Evolutionary conservation across 64 coral and sea anemone species (phyloP), one percentile per base, ranked within the genome.

Genomic region (Stylophora pistillata): DNA sequence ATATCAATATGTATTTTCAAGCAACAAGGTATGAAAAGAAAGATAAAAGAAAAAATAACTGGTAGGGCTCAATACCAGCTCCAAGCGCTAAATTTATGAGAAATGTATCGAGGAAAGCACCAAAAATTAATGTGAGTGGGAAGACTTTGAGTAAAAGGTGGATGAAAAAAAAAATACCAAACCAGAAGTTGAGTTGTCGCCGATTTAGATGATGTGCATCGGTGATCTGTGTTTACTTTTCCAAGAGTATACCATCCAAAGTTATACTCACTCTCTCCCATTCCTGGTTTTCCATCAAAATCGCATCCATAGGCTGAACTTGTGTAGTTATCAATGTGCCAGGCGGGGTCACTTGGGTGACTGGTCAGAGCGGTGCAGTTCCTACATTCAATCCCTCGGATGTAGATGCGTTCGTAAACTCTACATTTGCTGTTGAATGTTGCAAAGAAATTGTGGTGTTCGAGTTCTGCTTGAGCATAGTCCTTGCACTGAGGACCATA

Each of bases 171-270:
- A 47, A 47, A 47, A 47, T 47, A 47, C 73, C 73, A 20, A 75
- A 53, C 73, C 73, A 75, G 73, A n/a, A 52, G 73, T 53, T 75
- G 32, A 53, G 73, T 75, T 41, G 73, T 75, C 21, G 73, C 52
- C 9, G 31, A 52, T 21, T 2, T 10, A 18, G 73, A 75, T 15
- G 73, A 41, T 17, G 73, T 52, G 34, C 73, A 75, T 75, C 73
- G 33, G 31, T 75, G 73, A 21, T 75, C 16, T 9, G 10, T 18
- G 73, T 75, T 75, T 17, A 75, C 34, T 75, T 47, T 41, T 18
- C 73, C 32, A 16, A 52, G 16, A 1, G 14, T 3, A 53, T 75
- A 75, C 73, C 73, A 47, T 75, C 73, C 73, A 53, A 75, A 75
- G 15, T 75, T 75, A 21, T 75, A 17, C 73, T 75, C 73, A 18